Base-by-base conservation (phyloP, 2,113 vertebrate genomes). In the Amphiprion percula region DNA sequence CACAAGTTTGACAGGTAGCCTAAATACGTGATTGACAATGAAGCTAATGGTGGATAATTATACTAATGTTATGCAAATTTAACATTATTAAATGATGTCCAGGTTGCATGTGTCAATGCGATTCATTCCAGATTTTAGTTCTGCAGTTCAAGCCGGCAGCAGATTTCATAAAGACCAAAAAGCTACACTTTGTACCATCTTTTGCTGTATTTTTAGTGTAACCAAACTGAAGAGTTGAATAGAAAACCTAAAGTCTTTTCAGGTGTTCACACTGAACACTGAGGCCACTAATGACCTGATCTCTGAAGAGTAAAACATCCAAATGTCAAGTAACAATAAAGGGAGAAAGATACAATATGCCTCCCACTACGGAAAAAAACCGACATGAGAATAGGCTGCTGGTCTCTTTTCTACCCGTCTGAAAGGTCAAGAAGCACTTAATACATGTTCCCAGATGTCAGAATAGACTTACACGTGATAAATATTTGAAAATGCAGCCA, bases 311-410 rank as follows among this genome's bases (percentile, higher is more conserved):
- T 55, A 63, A 61, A 78, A 81, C 52, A 64, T 74, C 86, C 72
- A 93, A 93, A 94, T 92, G 91, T 94, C 93, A 94, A 83, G 80
- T 68, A 76, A 86, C 88, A 88, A 90, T 92, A 70, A 90, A 80
- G 82, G 82, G 47, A 84, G 52, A 82, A 77, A 68, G 81, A 92
- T 11, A 77, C 74, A 88, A 85, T 90, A 87, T 50, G 73, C 54
- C 58, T 70, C 55, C 70, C 67, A 87, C 83, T 87, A 90, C 87
- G 3, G 3, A 3, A 70, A 74, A 83, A 85, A 81, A 81, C 62
- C 30, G 74, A 87, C 85, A 84, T 90, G 86, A 37, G 33, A 92
- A 92, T 87, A 54, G 84, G 59, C 79, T 58, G 71, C 86, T 71
- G 74, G 76, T 78, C 86, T 77, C 83, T 84, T 81, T 85, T 85